phyloP scores from a whole-genome alignment of 2,888 invertebrate species.

The Hypolimnas misippus region DNA sequence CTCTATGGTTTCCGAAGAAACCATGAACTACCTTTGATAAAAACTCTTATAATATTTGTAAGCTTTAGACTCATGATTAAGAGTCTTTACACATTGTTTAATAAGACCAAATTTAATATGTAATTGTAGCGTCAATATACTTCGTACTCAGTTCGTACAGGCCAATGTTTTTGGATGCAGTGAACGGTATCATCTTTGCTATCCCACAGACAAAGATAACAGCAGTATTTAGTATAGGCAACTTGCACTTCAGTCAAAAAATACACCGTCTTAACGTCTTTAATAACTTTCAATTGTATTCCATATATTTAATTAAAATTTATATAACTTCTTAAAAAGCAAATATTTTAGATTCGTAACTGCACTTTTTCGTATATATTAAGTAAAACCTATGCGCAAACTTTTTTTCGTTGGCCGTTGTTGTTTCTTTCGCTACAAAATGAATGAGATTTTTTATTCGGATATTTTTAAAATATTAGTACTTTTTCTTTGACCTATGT shows the following conservation, averaged over 20 bases:
- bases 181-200: no score
- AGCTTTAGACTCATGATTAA: conserved; percentile 31
- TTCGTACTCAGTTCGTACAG: conserved; percentile 11
- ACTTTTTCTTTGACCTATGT: no score
- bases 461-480: no score
- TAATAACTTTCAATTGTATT: conserved; percentile 29
- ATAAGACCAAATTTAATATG: conserved; percentile 39
- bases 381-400: no score
- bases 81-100: conserved; percentile 36
- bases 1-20: conserved; percentile 34
- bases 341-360: no score
- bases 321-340: no score
- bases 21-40: conserved; percentile 33
- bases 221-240: not conserved
- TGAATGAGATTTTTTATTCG: no score
- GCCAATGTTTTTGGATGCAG: not conserved
- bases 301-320: conserved; percentile 28
- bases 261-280: not conserved
- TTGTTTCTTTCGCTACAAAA: no score
- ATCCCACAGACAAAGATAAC: not conserved
- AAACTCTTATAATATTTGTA: conserved; percentile 35
- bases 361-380: no score
- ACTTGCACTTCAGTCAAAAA: conserved; percentile 3
- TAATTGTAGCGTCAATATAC: conserved; percentile 33
- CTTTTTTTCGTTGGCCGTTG: no score